These are phyloP conservation scores for Acanthurus lineatus DNA, from an alignment of 2,797 vertebrate genomes.

Conservation along the genomic window DNA sequence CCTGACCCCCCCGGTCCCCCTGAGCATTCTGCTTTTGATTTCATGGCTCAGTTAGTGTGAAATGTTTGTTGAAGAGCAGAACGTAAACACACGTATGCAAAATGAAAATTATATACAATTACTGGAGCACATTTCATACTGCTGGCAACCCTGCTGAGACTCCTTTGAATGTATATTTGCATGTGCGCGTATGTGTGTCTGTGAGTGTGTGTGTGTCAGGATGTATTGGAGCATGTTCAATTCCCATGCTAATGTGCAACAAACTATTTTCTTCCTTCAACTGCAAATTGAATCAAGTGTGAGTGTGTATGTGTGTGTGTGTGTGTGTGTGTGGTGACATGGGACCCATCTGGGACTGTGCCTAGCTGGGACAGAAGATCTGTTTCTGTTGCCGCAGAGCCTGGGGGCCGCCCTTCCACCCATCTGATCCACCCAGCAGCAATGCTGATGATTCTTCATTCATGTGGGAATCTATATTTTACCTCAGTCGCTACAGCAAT, in stretches of 20 bases:
- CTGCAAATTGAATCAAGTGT: background rate
- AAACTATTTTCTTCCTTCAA: conserved; percentile 36
- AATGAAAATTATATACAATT: conserved; percentile 16
- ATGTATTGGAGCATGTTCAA: conserved; percentile 37
- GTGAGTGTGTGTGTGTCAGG: conserved; percentile 20
- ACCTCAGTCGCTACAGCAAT: background rate
- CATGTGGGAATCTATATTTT: conserved; percentile 18
- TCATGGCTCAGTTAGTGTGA: conserved; percentile 16
- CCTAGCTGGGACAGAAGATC: conserved; percentile 41
- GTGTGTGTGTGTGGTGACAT: conserved; percentile 26
- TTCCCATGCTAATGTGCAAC: conserved; percentile 46
- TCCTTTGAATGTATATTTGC: conserved; percentile 16
- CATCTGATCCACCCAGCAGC: conserved; percentile 66
- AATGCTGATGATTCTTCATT: conserved; percentile 13
- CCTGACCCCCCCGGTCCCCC: conserved; percentile 5
- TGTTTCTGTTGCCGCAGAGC: conserved; percentile 46
- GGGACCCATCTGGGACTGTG: conserved; percentile 70
- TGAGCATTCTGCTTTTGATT: background rate
- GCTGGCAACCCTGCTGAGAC: conserved; percentile 22
- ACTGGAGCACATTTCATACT: background rate
- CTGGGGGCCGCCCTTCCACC: conserved; percentile 38
- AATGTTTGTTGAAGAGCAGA: conserved; percentile 6
- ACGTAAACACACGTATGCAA: conserved; percentile 26
- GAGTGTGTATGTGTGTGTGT: conserved; percentile 24
- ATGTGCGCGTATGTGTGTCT: conserved; percentile 7